These are phyloP conservation scores for Tinamus guttatus DNA, from an alignment of 2,113 vertebrate genomes.

Conservation along the genomic window DNA sequence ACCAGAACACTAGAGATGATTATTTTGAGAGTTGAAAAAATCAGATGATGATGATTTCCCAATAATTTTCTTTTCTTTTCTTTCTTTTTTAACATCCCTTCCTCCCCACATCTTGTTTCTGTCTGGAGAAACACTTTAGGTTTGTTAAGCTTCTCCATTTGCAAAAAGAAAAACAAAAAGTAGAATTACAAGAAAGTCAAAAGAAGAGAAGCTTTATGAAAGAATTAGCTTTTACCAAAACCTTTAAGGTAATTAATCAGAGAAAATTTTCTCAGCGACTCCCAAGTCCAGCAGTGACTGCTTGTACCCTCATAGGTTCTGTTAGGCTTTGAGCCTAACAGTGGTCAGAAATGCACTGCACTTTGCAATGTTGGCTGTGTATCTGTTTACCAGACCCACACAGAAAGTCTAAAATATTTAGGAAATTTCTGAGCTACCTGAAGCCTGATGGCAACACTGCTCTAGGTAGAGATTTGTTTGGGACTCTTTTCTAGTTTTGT, in stretches of 20 bases:
- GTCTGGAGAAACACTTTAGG: not conserved
- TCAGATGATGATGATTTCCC: not conserved
- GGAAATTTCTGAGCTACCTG: not conserved
- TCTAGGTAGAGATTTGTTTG: not conserved
- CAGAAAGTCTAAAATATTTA: not conserved
- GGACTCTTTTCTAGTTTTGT: not conserved
- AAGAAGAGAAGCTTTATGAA: not conserved
- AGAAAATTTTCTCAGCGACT: not conserved
- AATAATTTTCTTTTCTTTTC: not conserved
- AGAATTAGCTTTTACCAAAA: not conserved
- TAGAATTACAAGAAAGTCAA: not conserved
- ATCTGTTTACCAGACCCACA: not conserved
- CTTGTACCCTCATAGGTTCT: not conserved
- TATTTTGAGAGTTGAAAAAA: not conserved
- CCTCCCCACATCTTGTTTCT: not conserved
- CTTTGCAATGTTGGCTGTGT: not conserved
- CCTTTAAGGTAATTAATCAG: not conserved
- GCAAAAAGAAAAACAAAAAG: not conserved
- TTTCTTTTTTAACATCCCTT: too few species aligned
- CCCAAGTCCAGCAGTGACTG: accelerated
- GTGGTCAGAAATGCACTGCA: not conserved
- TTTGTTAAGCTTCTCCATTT: not conserved
- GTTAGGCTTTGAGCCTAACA: not conserved
- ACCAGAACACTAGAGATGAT: not conserved
- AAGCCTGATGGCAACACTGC: not conserved